Evolutionary conservation across 2,113 vertebrate species (phyloP).

Genomic region (Rhinoderma darwinii): DNA sequence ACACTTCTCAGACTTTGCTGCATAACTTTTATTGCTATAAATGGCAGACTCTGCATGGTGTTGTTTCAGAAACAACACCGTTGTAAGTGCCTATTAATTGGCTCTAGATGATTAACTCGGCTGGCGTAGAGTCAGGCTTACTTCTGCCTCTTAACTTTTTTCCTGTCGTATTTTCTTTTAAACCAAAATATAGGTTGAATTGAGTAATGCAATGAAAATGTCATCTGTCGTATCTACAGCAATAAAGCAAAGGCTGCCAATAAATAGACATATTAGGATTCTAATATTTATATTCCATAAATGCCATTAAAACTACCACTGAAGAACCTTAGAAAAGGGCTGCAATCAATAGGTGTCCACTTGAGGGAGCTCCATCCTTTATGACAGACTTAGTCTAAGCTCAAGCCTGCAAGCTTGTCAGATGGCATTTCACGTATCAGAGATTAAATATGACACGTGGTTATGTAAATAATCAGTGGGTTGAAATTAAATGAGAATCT

Average conservation of each 20-base stretch:
- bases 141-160: background rate
- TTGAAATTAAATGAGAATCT: slow-evolving; percentile 34
- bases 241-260: background rate
- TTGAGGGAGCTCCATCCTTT: slow-evolving; percentile 72
- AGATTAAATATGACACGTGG: background rate
- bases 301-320: background rate
- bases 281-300: background rate
- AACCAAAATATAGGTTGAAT: background rate
- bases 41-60: slow-evolving; percentile 35
- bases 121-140: background rate
- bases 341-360: slow-evolving; percentile 61
- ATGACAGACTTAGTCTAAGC: slow-evolving; percentile 11
- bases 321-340: background rate
- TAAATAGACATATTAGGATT: background rate
- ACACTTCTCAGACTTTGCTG: slow-evolving; percentile 35
- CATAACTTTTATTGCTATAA: slow-evolving; percentile 42
- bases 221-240: background rate
- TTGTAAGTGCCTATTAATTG: slow-evolving; percentile 45
- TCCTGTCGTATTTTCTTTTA: background rate
- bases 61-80: slow-evolving; percentile 35
- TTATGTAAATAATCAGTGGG: slow-evolving; percentile 41
- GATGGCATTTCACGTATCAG: background rate
- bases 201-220: too few relatives aligned
- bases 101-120: slow-evolving; percentile 38
- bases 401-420: background rate